Evolutionary conservation across 1,140 invertebrate species (phyloP), one percentile per base, ranked within the genome.

Genomic region (Rhopalosiphum padi): DNA sequence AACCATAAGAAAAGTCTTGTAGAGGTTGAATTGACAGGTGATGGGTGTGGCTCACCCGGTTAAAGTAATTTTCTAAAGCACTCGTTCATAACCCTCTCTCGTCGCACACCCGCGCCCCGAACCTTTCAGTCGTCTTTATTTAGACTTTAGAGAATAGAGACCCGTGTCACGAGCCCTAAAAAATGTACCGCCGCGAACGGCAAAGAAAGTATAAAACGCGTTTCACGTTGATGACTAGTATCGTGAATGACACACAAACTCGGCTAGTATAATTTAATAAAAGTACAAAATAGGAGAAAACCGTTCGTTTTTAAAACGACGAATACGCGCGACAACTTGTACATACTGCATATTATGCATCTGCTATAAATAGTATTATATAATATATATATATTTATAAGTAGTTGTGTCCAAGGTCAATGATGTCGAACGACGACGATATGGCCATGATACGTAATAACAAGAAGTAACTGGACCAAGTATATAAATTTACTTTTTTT

Each of bases 31-130:
- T 41, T 86, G 91, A 93, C 77, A 93, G 91, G 91, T 86, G 91
- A 85, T 93, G 77, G 91, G 82, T 55, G 91, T 83, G 91, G 68
- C 46, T 37, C 43, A 30, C 23, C 35, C 46, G 77, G 91, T 86
- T 93, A 93, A 93, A 93, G 82, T 93, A 85, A 93, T 93, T 93
- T 93, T 55, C 48, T 55, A 55, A 93, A 93, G 91, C 82, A 53
- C 77, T 86, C 15, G 60, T 77, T 77, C 60, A n/a, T 77, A 68
- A 43, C 88, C 88, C 35, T 90, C 51, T 88, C 22, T 35, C 1
- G 46, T 35, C 5, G 86, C 30, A 18, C 30, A 37, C 46, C 43
- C 25, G 30, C 86, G 25, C 15, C 86, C 25, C n/a, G 21, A 89
- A 55, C 35, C 87, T 89, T 53, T 89, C 48, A 89, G n/a, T 3